Conservation (phyloP, 2,797 vertebrate species). For the Eulemur mongoz region DNA sequence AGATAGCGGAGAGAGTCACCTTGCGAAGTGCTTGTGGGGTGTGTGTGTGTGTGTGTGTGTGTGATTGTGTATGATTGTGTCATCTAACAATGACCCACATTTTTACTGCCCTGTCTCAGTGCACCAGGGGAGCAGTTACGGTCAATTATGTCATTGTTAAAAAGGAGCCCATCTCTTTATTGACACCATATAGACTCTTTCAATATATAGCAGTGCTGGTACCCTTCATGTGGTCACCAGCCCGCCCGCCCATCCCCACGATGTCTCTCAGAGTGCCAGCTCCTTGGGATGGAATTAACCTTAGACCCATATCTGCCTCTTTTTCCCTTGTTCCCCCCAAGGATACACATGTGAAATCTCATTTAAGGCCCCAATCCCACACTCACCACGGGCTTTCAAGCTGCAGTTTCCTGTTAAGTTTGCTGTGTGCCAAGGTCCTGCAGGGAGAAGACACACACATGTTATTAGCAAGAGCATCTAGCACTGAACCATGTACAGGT, state of each 20-base stretch:
- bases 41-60: not conserved
- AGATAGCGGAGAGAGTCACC: not conserved
- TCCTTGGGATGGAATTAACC: constrained; percentile 44
- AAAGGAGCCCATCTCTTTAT: constrained; percentile 51
- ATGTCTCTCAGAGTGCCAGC: not conserved
- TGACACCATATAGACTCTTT: constrained; percentile 12
- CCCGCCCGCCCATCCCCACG: not conserved
- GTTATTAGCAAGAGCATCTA: constrained; percentile 36
- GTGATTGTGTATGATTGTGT: not conserved
- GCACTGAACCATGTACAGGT: constrained; percentile 11
- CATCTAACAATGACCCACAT: not conserved
- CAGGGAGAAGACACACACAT: not conserved
- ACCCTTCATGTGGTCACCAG: not conserved
- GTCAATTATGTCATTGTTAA: constrained; percentile 31
- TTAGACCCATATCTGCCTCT: not conserved
- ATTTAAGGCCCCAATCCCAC: not conserved
- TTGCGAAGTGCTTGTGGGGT: not conserved
- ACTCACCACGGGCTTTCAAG: not conserved
- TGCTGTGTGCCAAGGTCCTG: constrained; percentile 46
- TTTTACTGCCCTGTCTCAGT: not conserved
- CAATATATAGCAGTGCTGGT: not conserved
- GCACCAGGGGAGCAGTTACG: not conserved
- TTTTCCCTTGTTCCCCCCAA: not conserved
- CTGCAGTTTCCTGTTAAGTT: constrained; percentile 42
- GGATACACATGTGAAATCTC: not conserved